Evolutionary conservation across 2,797 vertebrate genomes (phyloP).

Genomic region (Scomberomorus guttatus): DNA sequence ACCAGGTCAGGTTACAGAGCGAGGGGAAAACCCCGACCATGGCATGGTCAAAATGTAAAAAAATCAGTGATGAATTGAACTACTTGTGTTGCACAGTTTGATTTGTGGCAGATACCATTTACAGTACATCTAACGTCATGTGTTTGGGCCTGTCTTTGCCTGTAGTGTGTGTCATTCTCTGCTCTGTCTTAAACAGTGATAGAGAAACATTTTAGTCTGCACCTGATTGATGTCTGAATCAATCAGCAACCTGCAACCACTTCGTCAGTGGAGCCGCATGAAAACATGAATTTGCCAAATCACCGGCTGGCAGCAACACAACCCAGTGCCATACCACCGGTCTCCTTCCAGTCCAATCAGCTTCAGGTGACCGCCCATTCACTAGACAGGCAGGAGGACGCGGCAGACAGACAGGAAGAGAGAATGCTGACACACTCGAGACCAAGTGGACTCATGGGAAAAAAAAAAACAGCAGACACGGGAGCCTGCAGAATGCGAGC

Average conservation of each 20-base stretch:
- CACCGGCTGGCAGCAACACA: conserved; percentile 19
- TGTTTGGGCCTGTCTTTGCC: conserved; percentile 32
- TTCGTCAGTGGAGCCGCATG: not conserved
- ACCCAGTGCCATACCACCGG: not conserved
- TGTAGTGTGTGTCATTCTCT: not conserved
- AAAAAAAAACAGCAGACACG: conserved; percentile 71
- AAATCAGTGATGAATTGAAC: conserved; percentile 40
- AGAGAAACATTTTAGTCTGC: conserved; percentile 9
- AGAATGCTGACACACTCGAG: conserved; percentile 75
- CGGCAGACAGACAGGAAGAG: conserved; percentile 34
- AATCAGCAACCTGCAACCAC: not conserved
- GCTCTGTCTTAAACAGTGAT: not conserved
- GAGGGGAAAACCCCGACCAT: conserved; percentile 54
- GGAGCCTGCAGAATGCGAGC: conserved; percentile 78
- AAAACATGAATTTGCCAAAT: conserved; percentile 11
- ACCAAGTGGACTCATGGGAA: conserved; percentile 61
- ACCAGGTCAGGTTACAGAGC: conserved; percentile 67
- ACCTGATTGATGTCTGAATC: not conserved
- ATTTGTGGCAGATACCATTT: conserved; percentile 37
- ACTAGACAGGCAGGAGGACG: conserved; percentile 4
- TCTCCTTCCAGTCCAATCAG: conserved; percentile 12
- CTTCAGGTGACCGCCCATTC: conserved; percentile 29
- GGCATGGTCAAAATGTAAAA: conserved; percentile 50
- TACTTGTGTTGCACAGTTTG: conserved; percentile 25
- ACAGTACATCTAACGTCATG: conserved; percentile 25